A percentile compares a stretch with the other conserved stretches of the same genome.
Conservation (phyloP, 2,797 vertebrate genomes). For the Cetoscarus ocellatus region DNA sequence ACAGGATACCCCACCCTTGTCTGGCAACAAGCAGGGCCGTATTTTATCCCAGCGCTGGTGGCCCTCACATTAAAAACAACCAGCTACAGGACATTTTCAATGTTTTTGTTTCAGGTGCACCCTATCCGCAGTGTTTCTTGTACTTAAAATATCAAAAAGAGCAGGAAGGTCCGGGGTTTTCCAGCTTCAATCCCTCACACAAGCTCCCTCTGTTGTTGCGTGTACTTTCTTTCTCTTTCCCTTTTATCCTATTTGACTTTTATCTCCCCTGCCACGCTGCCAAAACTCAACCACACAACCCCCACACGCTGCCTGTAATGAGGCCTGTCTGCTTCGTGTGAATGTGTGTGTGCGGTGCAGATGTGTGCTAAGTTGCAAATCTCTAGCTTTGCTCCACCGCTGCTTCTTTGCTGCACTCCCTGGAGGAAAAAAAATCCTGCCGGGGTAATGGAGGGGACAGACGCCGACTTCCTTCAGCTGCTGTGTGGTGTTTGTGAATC, state of each 20-base stretch:
- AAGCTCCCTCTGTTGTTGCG: conserved; percentile 5
- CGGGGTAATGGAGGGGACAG: conserved; percentile 13
- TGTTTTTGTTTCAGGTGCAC: conserved; percentile 33
- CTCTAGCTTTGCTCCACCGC: conserved; percentile 23
- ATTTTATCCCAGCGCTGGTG: conserved; percentile 57
- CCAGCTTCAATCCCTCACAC: conserved; percentile 48
- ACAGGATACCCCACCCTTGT: conserved; percentile 81
- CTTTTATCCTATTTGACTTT: conserved; percentile 59
- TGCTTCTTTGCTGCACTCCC: conserved; percentile 20
- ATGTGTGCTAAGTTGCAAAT: conserved; percentile 47
- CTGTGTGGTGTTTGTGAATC: conserved; percentile 7
- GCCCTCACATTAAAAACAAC: conserved; percentile 54
- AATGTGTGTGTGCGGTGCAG: conserved; percentile 14
- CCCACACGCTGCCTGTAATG: conserved; percentile 51
- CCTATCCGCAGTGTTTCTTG: conserved; percentile 10
- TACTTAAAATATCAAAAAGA: conserved; percentile 6
- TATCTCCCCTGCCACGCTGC: conserved; percentile 54
- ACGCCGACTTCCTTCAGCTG: conserved; percentile 16
- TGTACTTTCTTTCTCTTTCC: conserved; percentile 64
- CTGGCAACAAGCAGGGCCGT: conserved; percentile 62
- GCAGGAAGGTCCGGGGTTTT: conserved; percentile 45
- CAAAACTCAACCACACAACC: conserved; percentile 37
- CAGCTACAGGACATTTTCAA: conserved; percentile 13
- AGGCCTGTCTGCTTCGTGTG: conserved; percentile 41
- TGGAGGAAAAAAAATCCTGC: conserved; percentile 16